Conservation (phyloP, 2,113 vertebrate species). For the Erpornis zantholeuca region DNA sequence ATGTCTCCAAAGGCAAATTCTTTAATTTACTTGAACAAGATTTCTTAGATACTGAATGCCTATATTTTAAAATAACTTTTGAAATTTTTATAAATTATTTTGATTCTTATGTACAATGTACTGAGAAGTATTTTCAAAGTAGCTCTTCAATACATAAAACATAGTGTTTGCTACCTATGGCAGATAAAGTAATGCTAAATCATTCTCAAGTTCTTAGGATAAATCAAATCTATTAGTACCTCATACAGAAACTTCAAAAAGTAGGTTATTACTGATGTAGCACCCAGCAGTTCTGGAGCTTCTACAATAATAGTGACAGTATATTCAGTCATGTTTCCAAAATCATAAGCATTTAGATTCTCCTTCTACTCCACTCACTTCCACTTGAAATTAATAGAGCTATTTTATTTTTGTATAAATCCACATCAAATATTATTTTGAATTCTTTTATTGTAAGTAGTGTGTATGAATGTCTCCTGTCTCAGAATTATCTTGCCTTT, state of each 20-base stretch:
- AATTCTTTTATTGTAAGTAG: neutral
- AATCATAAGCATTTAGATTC: neutral
- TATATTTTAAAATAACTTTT: neutral
- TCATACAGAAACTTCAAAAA: neutral
- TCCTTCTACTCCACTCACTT: neutral
- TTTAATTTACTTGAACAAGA: constrained; percentile 15
- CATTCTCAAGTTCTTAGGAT: neutral
- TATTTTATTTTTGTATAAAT: neutral
- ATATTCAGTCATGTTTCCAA: neutral
- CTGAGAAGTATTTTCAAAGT: neutral
- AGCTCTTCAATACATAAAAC: neutral
- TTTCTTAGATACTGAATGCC: neutral
- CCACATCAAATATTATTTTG: neutral
- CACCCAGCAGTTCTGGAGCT: neutral
- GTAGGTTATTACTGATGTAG: neutral
- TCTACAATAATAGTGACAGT: neutral
- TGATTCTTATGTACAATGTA: neutral
- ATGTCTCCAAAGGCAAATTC: neutral
- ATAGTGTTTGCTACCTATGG: neutral
- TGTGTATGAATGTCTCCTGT: too few relatives aligned
- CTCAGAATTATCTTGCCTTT: neutral
- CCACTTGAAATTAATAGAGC: neutral
- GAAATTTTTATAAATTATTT: constrained; percentile 8
- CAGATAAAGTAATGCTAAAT: neutral
- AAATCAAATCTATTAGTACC: neutral